Conservation (phyloP, 2,888 invertebrate species). For the Drosophila lutescens region DNA sequence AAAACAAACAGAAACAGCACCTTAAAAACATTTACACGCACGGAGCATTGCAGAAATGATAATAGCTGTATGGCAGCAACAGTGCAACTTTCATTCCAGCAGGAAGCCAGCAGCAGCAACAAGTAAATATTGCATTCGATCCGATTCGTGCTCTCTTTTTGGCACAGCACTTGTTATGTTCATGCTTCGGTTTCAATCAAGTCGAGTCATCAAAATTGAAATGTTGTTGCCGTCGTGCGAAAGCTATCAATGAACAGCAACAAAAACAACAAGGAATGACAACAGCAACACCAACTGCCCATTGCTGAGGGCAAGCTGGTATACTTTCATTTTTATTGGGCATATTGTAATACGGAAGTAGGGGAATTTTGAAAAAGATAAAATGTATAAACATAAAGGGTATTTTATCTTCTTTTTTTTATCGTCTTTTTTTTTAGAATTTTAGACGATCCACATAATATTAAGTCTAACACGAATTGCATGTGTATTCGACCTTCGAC, state of each 20-base stretch:
- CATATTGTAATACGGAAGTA: slow-evolving; percentile 11
- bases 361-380: background rate
- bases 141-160: slow-evolving; percentile 17
- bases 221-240: slow-evolving; percentile 29
- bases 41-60: slow-evolving; percentile 29
- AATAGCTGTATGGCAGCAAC: slow-evolving; percentile 22
- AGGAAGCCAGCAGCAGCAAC: slow-evolving; percentile 32
- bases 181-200: slow-evolving; percentile 31
- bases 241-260: slow-evolving; percentile 10
- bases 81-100: slow-evolving; percentile 48
- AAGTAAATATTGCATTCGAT: slow-evolving; percentile 30
- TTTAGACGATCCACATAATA: too few relatives aligned
- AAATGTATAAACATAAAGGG: background rate
- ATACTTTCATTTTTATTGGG: slow-evolving; percentile 31
- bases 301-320: slow-evolving; percentile 27
- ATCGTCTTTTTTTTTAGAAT: too few relatives aligned
- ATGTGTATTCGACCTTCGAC: too few relatives aligned
- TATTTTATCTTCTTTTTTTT: too few relatives aligned
- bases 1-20: slow-evolving; percentile 50
- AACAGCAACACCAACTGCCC: slow-evolving; percentile 16
- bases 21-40: slow-evolving; percentile 6
- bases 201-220: slow-evolving; percentile 38
- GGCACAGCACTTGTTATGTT: slow-evolving; percentile 28
- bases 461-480: too few relatives aligned
- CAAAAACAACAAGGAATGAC: background rate